Conservation (phyloP, 2,888 invertebrate species). For the Stictocephala bisonia region DNA sequence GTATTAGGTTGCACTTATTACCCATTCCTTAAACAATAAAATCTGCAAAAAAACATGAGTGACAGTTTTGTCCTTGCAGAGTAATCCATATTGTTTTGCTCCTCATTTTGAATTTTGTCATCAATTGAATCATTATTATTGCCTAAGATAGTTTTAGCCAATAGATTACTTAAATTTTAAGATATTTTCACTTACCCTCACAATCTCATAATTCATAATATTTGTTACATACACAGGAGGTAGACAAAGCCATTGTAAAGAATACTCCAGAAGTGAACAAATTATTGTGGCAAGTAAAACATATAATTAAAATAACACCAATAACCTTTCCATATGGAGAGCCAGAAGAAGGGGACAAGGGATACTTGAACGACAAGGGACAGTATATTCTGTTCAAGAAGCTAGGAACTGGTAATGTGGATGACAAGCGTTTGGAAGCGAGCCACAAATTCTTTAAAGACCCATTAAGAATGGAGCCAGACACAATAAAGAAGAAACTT, state of each 20-base stretch:
- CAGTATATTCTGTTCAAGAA: slow-evolving; percentile 27
- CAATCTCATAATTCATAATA: no score
- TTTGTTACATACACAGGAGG: no score
- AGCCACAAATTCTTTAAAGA: slow-evolving; percentile 19
- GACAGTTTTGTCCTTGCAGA: no score
- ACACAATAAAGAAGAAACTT: slow-evolving; percentile 17
- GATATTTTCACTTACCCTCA: no score
- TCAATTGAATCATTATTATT: no score
- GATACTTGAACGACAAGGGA: slow-evolving; percentile 23
- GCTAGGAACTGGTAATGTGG: slow-evolving; percentile 17
- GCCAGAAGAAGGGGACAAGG: slow-evolving; percentile 24
- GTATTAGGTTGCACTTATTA: no score
- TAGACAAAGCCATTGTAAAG: slow-evolving; percentile 17
- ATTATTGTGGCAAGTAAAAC: slow-evolving; percentile 15
- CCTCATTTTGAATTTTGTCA: no score
- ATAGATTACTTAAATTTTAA: no score
- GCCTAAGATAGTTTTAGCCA: no score
- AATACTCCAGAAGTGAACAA: slow-evolving; percentile 16
- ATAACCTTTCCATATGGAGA: slow-evolving; percentile 27
- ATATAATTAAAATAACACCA: slow-evolving; percentile 25
- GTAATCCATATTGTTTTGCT: no score
- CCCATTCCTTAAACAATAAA: no score
- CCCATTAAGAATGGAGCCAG: neutral
- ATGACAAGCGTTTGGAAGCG: slow-evolving; percentile 12
- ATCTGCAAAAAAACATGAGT: no score